phyloP scores from a whole-genome alignment of 2,113 vertebrate genomes.

The Peromyscus californicus region DNA sequence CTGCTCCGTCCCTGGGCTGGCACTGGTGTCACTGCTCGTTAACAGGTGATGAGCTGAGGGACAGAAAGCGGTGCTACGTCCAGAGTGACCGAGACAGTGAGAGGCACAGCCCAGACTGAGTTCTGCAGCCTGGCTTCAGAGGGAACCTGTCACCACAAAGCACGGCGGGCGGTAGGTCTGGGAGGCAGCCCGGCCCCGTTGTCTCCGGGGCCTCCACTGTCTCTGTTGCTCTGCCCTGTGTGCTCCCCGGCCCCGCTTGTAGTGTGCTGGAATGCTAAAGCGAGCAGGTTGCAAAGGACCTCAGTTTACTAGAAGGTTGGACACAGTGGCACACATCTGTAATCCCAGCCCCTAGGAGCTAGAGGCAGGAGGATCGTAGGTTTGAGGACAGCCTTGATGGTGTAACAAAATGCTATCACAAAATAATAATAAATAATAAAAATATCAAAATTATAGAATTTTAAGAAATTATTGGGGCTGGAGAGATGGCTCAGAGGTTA shows the following conservation, averaged over 20 bases:
- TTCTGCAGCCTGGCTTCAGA: not conserved
- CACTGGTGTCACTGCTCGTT: not conserved
- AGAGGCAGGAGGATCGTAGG: not conserved
- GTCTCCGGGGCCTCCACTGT: not conserved
- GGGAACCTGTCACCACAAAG: not conserved
- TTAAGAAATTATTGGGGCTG: not conserved
- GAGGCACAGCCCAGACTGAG: not conserved
- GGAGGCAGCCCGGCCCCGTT: rapidly evolving
- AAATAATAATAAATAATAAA: no score
- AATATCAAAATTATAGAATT: not conserved
- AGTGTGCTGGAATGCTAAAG: not conserved
- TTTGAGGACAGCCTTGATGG: not conserved
- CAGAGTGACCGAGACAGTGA: not conserved
- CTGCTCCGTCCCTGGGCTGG: no score
- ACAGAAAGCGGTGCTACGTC: not conserved
- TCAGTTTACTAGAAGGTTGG: not conserved
- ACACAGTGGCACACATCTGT: not conserved
- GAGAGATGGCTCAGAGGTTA: no score
- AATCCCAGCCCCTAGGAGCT: not conserved
- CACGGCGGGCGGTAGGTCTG: rapidly evolving
- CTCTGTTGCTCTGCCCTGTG: rapidly evolving
- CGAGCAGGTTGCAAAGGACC: not conserved
- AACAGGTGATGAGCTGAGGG: not conserved
- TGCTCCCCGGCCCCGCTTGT: not conserved
- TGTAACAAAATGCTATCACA: not conserved